Evolutionary conservation across 2,797 vertebrate species (phyloP), one percentile per base, ranked within the genome.

Genomic region (Xenopus petersii): DNA sequence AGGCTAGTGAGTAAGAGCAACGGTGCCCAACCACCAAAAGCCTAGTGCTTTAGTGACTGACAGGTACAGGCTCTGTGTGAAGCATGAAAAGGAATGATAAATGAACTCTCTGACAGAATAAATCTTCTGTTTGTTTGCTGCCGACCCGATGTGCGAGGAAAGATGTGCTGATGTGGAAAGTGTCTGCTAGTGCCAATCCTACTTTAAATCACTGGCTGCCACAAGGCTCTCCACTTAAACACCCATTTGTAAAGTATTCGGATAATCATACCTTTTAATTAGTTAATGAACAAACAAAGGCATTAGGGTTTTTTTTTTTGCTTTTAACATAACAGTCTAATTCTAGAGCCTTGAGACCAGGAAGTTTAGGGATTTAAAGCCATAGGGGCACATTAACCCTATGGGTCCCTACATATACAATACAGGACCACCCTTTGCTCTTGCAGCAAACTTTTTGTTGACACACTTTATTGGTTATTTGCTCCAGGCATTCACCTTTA

Each of bases 21-120:
- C 88, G 90, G 89, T 92, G 87, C 87, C 89, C 89, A 91, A 92
- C 89, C 91, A 93, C 92, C 91, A 93, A 93, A 93, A 92, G 92
- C 90, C 80, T 73, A 82, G 86, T 74, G 86, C 91, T 93, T 93
- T 94, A 91, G 92, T 93, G 90, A 92, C 89, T 94, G 94, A 94
- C 94, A 94, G 93, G 93, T 95, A 94, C 93, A 94, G 93, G 87
- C 92, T 91, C 91, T 91, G 92, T 93, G 91, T 92, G 89, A 94
- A 92, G 92, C 95, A 95, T 98, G 93, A 98, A 98, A 98, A 93
- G 88, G 97, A 98, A 98, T 98, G 91, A 86, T 89, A 94, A 95
- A 99, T 96, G 93, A 95, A 94, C 84, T 91, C 88, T 86, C 95
- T 98, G 94, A 95, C 96, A 98, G 95, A 93, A 93, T 93, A 93